These are phyloP conservation scores for Drymodes brunneopygia DNA, from an alignment of 2,113 vertebrate species.

Conservation along the genomic window DNA sequence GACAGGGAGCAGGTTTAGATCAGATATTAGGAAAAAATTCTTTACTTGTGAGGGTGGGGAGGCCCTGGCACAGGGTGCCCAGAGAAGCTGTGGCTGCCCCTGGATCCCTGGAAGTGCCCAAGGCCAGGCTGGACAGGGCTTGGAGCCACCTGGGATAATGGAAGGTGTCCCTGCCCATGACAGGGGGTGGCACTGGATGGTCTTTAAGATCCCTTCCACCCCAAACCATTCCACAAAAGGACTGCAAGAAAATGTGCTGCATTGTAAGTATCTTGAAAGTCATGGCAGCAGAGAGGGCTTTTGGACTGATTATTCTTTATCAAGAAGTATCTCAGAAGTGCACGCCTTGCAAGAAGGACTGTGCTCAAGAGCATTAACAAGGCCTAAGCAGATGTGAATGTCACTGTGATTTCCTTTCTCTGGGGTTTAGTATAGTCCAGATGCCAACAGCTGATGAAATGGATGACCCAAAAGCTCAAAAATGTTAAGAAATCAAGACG, in stretches of 20 bases:
- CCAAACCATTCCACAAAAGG: background rate
- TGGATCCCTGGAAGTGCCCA: background rate
- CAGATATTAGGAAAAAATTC: background rate
- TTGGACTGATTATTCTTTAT: background rate
- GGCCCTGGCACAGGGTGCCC: background rate
- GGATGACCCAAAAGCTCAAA: background rate
- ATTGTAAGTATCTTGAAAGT: background rate
- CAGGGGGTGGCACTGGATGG: fast-evolving
- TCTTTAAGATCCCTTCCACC: background rate
- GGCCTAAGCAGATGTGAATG: background rate
- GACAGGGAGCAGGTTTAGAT: background rate
- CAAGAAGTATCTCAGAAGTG: background rate
- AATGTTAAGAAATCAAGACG: background rate
- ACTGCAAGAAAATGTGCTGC: background rate
- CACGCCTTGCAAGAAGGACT: background rate
- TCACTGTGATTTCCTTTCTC: background rate
- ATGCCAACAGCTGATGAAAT: background rate
- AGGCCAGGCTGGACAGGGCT: fast-evolving
- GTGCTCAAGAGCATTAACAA: background rate
- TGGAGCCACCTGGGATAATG: fast-evolving
- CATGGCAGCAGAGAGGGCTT: background rate
- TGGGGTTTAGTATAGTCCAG: background rate
- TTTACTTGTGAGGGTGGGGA: fast-evolving
- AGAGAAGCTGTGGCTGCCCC: background rate
- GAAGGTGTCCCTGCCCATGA: background rate